phyloP scores from a whole-genome alignment of 1,140 invertebrate genomes.

The Trinorchestia longiramus region DNA sequence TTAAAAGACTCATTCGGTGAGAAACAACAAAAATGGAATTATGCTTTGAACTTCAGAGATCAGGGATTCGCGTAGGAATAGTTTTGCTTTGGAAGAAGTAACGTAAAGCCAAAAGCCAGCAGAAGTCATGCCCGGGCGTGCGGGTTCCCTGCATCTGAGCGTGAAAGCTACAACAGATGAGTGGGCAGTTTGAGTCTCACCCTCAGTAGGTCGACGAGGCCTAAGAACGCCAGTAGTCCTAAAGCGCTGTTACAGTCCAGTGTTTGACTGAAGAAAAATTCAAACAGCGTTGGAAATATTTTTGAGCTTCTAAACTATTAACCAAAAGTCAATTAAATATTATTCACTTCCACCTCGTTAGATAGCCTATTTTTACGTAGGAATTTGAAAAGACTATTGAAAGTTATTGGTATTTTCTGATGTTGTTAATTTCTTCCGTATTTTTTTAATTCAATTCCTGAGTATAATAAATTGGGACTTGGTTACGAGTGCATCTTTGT shows the following conservation, averaged over 20 bases:
- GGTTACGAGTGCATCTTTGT: too few species aligned
- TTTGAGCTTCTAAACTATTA: neutral
- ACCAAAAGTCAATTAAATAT: neutral
- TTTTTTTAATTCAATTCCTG: too few species aligned
- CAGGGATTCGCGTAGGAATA: neutral
- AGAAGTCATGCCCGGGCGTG: neutral
- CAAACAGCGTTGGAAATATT: neutral
- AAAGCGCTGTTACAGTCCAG: conserved; percentile 54
- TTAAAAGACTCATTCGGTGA: neutral
- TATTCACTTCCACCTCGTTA: neutral
- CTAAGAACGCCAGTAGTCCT: conserved; percentile 37
- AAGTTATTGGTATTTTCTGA: neutral
- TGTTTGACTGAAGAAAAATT: conserved; percentile 37
- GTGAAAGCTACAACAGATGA: neutral
- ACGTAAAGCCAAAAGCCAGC: neutral
- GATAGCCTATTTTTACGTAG: neutral
- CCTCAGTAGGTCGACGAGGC: conserved; percentile 54
- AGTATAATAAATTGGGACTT: too few species aligned
- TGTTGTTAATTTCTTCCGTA: too few species aligned
- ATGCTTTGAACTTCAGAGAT: neutral
- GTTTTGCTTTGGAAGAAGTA: neutral
- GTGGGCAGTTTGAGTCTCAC: conserved; percentile 4
- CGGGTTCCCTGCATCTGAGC: neutral
- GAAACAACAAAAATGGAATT: neutral
- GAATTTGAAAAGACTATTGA: neutral